phyloP scores from a whole-genome alignment of 2,113 vertebrate genomes.

The Pachyramphus minor region DNA sequence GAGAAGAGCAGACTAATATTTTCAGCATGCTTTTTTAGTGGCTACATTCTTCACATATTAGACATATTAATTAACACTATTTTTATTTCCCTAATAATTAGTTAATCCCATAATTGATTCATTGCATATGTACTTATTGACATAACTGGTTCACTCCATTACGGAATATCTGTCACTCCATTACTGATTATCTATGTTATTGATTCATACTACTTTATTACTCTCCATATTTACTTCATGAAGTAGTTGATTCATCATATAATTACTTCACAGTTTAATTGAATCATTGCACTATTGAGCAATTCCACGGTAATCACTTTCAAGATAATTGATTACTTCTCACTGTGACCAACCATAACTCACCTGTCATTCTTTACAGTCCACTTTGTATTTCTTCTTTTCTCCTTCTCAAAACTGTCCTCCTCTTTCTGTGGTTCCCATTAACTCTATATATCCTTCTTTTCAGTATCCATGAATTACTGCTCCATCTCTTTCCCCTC shows the following conservation, averaged over 20 bases:
- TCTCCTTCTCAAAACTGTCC: background rate
- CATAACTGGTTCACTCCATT: background rate
- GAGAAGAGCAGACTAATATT: background rate
- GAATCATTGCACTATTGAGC: background rate
- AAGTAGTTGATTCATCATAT: background rate
- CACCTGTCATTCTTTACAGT: background rate
- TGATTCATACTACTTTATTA: slow-evolving; percentile 18
- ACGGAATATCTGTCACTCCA: background rate
- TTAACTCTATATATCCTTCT: background rate
- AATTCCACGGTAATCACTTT: background rate
- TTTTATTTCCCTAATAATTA: background rate
- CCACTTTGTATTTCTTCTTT: background rate
- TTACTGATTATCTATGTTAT: slow-evolving; percentile 2
- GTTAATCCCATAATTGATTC: background rate
- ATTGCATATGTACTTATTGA: background rate
- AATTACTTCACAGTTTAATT: slow-evolving; percentile 31
- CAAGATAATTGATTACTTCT: background rate
- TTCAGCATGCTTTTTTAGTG: background rate
- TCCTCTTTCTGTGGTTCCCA: background rate
- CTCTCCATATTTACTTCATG: background rate
- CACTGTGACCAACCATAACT: background rate
- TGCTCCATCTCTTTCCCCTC: background rate
- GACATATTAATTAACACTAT: background rate
- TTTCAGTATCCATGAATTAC: background rate
- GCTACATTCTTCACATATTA: background rate